A percentile compares a stretch with the other conserved stretches of the same genome.
Evolutionary conservation across 2,888 invertebrate genomes (phyloP).

Genomic region (Trichopoda pennipes): DNA sequence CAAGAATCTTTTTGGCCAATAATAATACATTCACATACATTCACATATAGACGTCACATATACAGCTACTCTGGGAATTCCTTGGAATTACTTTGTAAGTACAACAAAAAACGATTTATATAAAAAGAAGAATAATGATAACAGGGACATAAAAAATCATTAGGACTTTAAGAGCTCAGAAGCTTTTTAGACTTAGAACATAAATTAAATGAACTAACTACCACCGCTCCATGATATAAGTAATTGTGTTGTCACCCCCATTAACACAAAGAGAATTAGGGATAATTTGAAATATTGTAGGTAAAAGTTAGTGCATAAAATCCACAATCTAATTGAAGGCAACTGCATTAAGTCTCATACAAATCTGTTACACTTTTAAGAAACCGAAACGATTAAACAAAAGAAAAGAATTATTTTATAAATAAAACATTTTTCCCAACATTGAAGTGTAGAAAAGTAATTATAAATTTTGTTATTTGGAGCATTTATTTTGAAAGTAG

Average conservation of each 20-base stretch:
- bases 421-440: too few relatives aligned
- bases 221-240: constrained; percentile 17
- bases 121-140: not conserved
- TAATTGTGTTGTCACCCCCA: not conserved
- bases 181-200: constrained; percentile 44
- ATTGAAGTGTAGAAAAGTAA: too few relatives aligned
- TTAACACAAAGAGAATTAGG: not conserved
- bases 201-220: constrained; percentile 53
- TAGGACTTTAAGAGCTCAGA: constrained; percentile 38
- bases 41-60: not conserved
- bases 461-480: too few relatives aligned
- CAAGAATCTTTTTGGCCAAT: constrained; percentile 43
- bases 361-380: not conserved
- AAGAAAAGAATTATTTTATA: not conserved
- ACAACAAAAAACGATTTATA: constrained; percentile 11
- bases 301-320: not conserved
- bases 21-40: not conserved
- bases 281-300: not conserved
- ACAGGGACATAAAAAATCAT: constrained; percentile 53
- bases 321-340: constrained; percentile 1
- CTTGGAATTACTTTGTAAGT: constrained; percentile 2
- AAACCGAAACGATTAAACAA: not conserved
- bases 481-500: too few relatives aligned
- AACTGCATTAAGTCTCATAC: not conserved
- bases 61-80: not conserved